Evolutionary conservation across 2,888 invertebrate genomes (phyloP), one percentile per base, ranked within the genome.

Genomic region (Linnaemya vulpina): DNA sequence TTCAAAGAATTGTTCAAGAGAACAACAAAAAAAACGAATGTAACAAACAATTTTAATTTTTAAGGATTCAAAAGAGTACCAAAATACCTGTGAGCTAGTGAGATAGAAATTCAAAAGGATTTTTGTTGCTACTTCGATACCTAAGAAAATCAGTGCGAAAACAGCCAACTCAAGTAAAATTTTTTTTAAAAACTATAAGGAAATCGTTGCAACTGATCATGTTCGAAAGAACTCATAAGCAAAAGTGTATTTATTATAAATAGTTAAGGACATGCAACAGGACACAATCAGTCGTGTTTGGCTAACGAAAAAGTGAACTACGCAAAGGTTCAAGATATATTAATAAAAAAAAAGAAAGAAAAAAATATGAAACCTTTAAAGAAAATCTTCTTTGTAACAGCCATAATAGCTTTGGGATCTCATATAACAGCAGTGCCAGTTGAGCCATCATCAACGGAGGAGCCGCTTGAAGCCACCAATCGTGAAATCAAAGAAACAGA

Each of bases 331-430:
- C 51, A 0, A 35, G 30, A 49, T 7, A 4, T 3, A 30, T 30
- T 30, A 30, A 30, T 3, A 30, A 30, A 30, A 30, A 30, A 3
- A 30, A 5, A 30, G 5, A 30, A 30, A 4, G 9, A 2, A 46
- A 2, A 13, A 46, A 75, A 63, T 40, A 85, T 85, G 85, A 82
- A 67, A 79, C 46, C 58, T 15, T 85, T 82, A 4, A 70, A 75
- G 49, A 25, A 79, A 35, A 35, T 85, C 38, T 71, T 82, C 51
- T 76, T 71, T n/a, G 46, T 85, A 65, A 75, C 78, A 53, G 85
- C 75, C 78, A 82, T 85, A 79, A 7, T 79, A 75, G 65, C 71
- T 13, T 79, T 85, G 67, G 85, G 65, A 67, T 51, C 75, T 40
- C 70, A 71, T 20, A 60, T 71, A 25, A 20, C 17, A 9, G 70